phyloP scores from a whole-genome alignment of 2,797 vertebrate genomes.

The Hyperoplus immaculatus region DNA sequence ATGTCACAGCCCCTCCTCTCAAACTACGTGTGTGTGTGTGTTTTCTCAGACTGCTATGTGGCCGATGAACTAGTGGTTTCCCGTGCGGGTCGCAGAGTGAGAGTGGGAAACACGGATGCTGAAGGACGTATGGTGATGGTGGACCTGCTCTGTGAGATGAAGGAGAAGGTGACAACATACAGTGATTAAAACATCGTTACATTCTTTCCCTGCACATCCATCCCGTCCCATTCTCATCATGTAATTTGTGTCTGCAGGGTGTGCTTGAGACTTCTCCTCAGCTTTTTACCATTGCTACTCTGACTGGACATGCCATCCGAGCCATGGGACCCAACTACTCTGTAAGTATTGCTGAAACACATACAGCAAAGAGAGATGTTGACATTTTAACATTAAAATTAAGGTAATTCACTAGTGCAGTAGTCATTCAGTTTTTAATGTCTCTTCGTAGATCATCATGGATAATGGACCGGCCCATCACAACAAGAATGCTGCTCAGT shows the following conservation, averaged over 20 bases:
- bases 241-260: conserved; percentile 72
- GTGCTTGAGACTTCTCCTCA: conserved; percentile 77
- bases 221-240: neutral
- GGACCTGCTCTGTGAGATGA: conserved; percentile 90
- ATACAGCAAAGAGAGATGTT: neutral
- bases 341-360: conserved; percentile 69
- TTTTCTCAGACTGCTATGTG: conserved; percentile 86
- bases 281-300: conserved; percentile 85
- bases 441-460: conserved; percentile 85
- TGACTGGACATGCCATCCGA: conserved; percentile 75
- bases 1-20: neutral
- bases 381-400: neutral
- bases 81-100: conserved; percentile 84
- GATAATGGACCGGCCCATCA: conserved; percentile 87
- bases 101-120: conserved; percentile 89
- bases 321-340: conserved; percentile 90
- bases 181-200: neutral
- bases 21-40: neutral
- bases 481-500: conserved; percentile 74
- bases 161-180: conserved; percentile 82
- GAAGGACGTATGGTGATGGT: conserved; percentile 91
- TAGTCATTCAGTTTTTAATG: neutral
- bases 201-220: neutral
- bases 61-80: conserved; percentile 87
- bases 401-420: neutral